These are phyloP conservation scores for Uria aalge DNA, from an alignment of 2,113 vertebrate genomes.

Conservation along the genomic window DNA sequence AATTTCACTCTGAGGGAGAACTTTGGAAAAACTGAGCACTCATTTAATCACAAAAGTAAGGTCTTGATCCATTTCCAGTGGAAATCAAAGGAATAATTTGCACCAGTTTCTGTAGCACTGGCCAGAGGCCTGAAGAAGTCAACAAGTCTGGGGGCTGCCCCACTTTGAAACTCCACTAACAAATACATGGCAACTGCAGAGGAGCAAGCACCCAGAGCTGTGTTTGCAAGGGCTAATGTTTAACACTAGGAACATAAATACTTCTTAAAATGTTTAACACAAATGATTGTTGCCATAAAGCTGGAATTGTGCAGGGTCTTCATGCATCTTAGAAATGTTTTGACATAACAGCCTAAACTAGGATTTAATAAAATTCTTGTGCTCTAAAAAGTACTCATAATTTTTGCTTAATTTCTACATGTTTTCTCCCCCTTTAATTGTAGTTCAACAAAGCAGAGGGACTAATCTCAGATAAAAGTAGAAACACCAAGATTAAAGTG, in stretches of 20 bases:
- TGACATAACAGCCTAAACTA: conserved; percentile 35
- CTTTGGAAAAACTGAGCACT: background rate
- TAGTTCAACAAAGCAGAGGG: conserved; percentile 33
- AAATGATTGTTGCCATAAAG: background rate
- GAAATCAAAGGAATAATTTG: background rate
- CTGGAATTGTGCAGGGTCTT: background rate
- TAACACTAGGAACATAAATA: conserved; percentile 46
- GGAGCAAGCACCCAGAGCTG: background rate
- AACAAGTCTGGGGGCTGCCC: background rate
- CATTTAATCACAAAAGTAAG: background rate
- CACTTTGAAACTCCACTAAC: background rate
- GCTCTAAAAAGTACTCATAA: conserved; percentile 54
- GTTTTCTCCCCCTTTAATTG: conserved; percentile 50
- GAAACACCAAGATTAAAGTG: conserved; percentile 54
- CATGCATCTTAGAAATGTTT: conserved; percentile 63
- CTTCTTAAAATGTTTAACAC: conserved; percentile 7
- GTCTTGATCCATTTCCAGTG: background rate
- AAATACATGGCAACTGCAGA: background rate
- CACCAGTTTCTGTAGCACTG: background rate
- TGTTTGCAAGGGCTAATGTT: conserved; percentile 3
- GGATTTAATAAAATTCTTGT: conserved; percentile 61
- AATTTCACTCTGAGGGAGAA: background rate
- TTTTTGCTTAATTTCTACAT: conserved; percentile 51
- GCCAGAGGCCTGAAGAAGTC: background rate
- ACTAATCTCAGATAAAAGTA: conserved; percentile 68